These are phyloP conservation scores for Bos indicus DNA, from an alignment of 2,113 vertebrate genomes.

Conservation along the genomic window DNA sequence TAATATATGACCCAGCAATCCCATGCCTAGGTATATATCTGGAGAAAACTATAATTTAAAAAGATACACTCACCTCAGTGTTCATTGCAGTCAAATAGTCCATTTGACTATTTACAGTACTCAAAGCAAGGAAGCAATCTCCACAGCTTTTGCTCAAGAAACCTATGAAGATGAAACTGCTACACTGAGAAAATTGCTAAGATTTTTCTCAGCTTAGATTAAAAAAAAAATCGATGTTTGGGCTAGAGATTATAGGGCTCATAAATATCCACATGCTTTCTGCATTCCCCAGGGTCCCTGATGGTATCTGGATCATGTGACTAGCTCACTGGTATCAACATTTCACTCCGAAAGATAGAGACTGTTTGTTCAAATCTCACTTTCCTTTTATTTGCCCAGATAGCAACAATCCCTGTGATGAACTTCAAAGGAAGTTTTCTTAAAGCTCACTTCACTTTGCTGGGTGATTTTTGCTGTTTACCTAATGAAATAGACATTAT, in stretches of 20 bases:
- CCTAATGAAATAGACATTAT: background rate
- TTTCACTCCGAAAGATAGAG: background rate
- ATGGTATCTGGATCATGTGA: background rate
- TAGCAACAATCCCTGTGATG: background rate
- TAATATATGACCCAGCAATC: background rate
- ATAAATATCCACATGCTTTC: background rate
- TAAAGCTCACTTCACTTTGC: background rate
- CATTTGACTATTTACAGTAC: background rate
- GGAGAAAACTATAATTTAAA: background rate
- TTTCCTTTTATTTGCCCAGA: background rate
- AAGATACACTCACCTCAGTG: background rate
- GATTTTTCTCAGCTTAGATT: background rate
- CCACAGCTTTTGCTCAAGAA: background rate
- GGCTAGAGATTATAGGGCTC: background rate
- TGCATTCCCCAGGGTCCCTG: background rate
- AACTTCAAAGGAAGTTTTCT: background rate
- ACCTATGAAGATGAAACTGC: background rate
- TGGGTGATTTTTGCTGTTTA: background rate
- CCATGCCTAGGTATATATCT: background rate
- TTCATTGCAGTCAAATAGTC: background rate
- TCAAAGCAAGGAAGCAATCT: background rate
- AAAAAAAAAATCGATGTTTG: background rate
- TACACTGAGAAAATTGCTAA: background rate
- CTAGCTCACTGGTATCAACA: background rate
- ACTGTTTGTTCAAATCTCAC: background rate